Base-by-base conservation (phyloP, 2,113 vertebrate species). In the Cettia cetti region DNA sequence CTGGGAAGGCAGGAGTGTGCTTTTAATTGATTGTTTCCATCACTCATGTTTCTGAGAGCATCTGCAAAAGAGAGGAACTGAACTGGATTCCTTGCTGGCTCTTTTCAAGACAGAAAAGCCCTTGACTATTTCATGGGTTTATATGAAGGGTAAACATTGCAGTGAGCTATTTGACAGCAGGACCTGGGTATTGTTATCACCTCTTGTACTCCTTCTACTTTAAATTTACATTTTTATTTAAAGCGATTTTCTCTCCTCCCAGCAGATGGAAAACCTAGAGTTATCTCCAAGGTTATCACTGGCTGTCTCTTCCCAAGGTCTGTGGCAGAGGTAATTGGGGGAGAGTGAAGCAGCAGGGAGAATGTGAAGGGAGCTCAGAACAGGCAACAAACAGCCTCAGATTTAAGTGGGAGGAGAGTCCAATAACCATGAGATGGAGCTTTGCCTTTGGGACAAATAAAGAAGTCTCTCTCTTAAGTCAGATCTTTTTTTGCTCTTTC, bases 191-290 rank as follows among this genome's bases (percentile, higher is more conserved):
- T 13, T 83, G 80, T 91, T 87, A 94, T 82, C 75, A 84, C 80
- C 86, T 81, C 80, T 80, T 80, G 45, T 89, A 52, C 35, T 78
- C 50, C 47, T 57, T 23, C 70, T 63, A 8, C 45, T 94, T 89
- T 28, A 83, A 63, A 90, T 95, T 91, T 92, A 72, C 56, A 78
- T 91, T 94, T 97, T 93, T 88, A 94, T 95, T 92, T 91, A 49
- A 92, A 84, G 70, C 81, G 90, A 47, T 94, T 95, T 94, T 93
- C 82, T 92, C 15, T 79, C 37, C 66, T 95, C 75, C 47, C 53
- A 13, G 65, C 15, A 60, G 83, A 92, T 56, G 52, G 74, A 70
- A 91, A 91, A 14, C 64, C 44, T 50, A 3, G 94, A 50, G 75
- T 90, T 92, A 86, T 83, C 92, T 84, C 63, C 72, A 84, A 91